Evolutionary conservation across 2,888 invertebrate genomes (phyloP), one percentile per base, ranked within the genome.

Genomic region (Amiota minor): DNA sequence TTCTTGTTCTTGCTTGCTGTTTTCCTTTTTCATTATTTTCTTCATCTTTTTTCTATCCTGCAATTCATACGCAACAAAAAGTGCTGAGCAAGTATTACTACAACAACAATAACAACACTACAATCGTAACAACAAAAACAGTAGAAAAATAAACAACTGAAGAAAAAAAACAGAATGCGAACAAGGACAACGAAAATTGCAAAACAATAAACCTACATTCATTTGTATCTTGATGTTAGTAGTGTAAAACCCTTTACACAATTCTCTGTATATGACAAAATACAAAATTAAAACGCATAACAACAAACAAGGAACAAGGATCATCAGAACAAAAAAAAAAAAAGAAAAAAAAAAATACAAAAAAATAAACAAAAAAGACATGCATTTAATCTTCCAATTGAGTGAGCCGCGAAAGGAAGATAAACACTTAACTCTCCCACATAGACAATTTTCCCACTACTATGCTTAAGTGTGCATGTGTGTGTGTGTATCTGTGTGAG

Each of bases 311-410:
- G 53, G n/a, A 53, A 1, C 18, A 20, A 59, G 20, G 10, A 18
- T 18, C n/a, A 14, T 1, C 20, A 14, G 18, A 56, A 56, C 6
- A 4, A 18, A 45, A 45, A 50, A 53, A 9, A 12, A 50, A 50
- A 2, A 20, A 59, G 3, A 20, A 12, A 11, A 2, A 9, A 65
- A 50, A 2, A 20, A 59, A 4, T 3, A 12, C 1, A 2, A 9
- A 65, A 53, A 16, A 68, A 53, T 11, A 68, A 20, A 11, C 35
- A 23, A 76, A 71, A 64, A 70, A 46, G 78, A 62, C 65, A 50
- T 79, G 82, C 82, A 82, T 83, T 83, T 83, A 83, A 83, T 83
- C 83, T 83, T 83, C 84, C 83, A 84, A 83, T 83, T 83, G 83
- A 83, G 84, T 84, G 84, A 84, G 65, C 47, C 68, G 56, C 49